Base-by-base conservation (phyloP, 2,113 vertebrate species). In the Neofelis nebulosa region DNA sequence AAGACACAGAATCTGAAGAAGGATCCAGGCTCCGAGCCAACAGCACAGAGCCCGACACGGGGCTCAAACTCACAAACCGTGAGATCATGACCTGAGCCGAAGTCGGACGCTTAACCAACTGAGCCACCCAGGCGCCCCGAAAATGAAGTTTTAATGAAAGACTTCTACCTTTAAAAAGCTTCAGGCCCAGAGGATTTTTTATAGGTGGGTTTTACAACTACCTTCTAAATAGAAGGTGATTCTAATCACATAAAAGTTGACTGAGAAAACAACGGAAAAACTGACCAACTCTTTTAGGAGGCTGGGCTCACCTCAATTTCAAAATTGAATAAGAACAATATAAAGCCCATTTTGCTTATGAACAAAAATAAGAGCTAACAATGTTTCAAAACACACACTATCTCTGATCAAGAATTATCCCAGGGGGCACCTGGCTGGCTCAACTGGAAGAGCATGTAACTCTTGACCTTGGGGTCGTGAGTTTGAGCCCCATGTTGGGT, bases 231-330 rank as follows among this genome's bases (percentile, higher is more conserved):
- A 93, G 85, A 73, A 89, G 36, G 48, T 57, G 81, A 66, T 93
- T 86, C 33, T 38, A 95, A 86, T 73, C 33, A 95, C 45, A 95
- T 48, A 73, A 93, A 93, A 57, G 19, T 57, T 89, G 63, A 84
- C 63, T 41, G n/a, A 92, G 38, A 61, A 86, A 78, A 69, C 36
- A 88, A 92, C 16, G 61, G 50, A 69, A 71, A 97, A 84, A 81
- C 29, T 81, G 55, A 81, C 13, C 38, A 87, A 79, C 1, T 66
- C n/a, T 92, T 89, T 89, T 93, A 73, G 63, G 55, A 66, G 65
- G 71, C 57, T 89, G 36, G 7, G 36, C 41, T 65, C 31, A 52
- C 16, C 38, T 87, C 74, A 73, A 57, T 80, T 89, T 84, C 65
- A 57, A 84, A 85, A 93, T 4, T 68, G 52, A 95, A 4, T 63